Evolutionary conservation across 1,140 invertebrate species (phyloP).

Genomic region (Lordiphosa clarofinis): DNA sequence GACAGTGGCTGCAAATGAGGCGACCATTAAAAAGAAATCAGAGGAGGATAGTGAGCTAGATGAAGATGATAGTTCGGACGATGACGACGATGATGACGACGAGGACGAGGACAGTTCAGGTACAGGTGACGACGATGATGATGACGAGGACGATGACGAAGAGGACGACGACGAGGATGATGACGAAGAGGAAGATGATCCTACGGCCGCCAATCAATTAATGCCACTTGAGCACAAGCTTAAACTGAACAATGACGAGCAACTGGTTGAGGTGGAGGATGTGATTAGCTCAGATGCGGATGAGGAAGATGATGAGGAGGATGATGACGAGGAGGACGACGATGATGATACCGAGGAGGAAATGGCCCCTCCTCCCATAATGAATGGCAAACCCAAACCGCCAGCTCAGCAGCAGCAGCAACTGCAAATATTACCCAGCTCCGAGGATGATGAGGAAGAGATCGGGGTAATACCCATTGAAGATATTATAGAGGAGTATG

Average conservation of each 20-base stretch:
- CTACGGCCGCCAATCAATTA: slow-evolving; percentile 24
- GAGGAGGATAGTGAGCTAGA: slow-evolving; percentile 51
- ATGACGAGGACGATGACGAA: slow-evolving; percentile 29
- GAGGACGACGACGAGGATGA: slow-evolving; percentile 49
- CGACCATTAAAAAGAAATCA: slow-evolving; percentile 11
- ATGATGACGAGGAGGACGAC: slow-evolving; percentile 7
- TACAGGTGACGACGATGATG: slow-evolving; percentile 19
- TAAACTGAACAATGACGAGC: slow-evolving; percentile 18
- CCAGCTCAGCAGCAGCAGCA: not conserved
- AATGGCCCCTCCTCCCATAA: not conserved
- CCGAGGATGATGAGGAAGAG: slow-evolving; percentile 10
- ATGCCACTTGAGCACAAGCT: slow-evolving; percentile 9
- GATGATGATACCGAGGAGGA: slow-evolving; percentile 16
- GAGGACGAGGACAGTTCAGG: slow-evolving; percentile 19
- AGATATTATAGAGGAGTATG: slow-evolving; percentile 60
- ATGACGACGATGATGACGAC: slow-evolving; percentile 22
- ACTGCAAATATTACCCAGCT: not conserved
- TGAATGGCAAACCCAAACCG: not conserved
- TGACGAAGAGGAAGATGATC: slow-evolving; percentile 21
- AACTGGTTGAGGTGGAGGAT: slow-evolving; percentile 32
- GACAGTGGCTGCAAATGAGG: slow-evolving; percentile 7
- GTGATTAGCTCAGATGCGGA: slow-evolving; percentile 39
- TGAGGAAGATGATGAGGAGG: slow-evolving; percentile 15
- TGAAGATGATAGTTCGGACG: slow-evolving; percentile 29
- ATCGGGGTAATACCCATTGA: slow-evolving; percentile 36